A percentile compares a stretch with the other conserved stretches of the same genome.
phyloP scores from a whole-genome alignment of 2,113 vertebrate species.

The Orthochromis indermauri region DNA sequence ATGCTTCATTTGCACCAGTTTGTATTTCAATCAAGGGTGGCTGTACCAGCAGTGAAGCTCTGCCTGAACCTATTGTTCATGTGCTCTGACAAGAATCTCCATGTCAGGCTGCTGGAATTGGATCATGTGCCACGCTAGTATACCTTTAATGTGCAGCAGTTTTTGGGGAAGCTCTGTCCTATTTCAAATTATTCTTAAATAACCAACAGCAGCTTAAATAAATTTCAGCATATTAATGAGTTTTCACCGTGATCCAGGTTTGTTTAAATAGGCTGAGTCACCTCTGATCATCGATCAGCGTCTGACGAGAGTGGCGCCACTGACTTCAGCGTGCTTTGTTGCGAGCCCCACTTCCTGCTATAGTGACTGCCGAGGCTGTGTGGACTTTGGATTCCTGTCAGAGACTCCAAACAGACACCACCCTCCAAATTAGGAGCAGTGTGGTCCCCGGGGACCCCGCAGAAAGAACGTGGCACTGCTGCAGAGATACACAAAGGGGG shows the following conservation, averaged over 20 bases:
- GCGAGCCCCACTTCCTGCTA: constrained; percentile 15
- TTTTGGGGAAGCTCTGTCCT: neutral
- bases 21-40: constrained; percentile 90
- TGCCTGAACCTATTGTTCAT: constrained; percentile 73
- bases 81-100: constrained; percentile 62
- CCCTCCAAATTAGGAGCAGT: constrained; percentile 63
- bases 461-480: constrained; percentile 50
- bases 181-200: neutral
- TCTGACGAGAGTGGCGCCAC: constrained; percentile 33
- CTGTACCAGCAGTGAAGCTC: constrained; percentile 75
- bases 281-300: constrained; percentile 24
- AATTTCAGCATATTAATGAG: neutral
- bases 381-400: constrained; percentile 49
- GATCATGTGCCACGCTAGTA: neutral
- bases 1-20: constrained; percentile 95
- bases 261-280: neutral
- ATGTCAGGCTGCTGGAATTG: neutral
- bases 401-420: constrained; percentile 45
- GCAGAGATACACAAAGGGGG: constrained; percentile 56
- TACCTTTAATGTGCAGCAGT: neutral
- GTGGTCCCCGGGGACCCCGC: constrained; percentile 48
- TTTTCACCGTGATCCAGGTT: neutral
- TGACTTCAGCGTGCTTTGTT: constrained; percentile 45
- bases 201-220: neutral
- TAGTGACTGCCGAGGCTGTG: neutral